phyloP scores from a whole-genome alignment of 2,797 vertebrate genomes.

The Enoplosus armatus region DNA sequence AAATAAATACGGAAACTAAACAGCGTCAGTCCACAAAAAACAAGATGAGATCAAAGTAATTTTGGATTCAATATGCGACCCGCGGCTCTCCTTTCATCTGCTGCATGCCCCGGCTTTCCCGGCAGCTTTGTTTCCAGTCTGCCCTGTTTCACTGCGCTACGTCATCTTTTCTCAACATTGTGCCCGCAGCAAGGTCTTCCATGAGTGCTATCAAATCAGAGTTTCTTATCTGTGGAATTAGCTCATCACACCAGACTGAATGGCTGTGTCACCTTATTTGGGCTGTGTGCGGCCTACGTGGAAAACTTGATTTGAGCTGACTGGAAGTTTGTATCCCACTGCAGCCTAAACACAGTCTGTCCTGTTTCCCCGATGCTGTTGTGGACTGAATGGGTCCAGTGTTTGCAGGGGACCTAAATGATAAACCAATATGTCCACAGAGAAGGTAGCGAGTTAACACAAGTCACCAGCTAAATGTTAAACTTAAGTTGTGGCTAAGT shows the following conservation, averaged over 20 bases:
- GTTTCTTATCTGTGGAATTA: constrained; percentile 44
- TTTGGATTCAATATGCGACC: constrained; percentile 12
- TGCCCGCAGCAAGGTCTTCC: constrained; percentile 31
- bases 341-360: constrained; percentile 60
- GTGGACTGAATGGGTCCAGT: constrained; percentile 48
- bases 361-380: constrained; percentile 45
- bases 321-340: constrained; percentile 55
- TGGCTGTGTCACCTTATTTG: constrained; percentile 52
- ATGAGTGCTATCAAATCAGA: constrained; percentile 1
- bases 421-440: constrained; percentile 24
- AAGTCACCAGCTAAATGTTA: not conserved
- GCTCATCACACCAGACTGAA: constrained; percentile 40
- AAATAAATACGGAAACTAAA: constrained; percentile 26
- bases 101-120: not conserved
- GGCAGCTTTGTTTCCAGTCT: constrained; percentile 25
- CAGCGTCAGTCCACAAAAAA: constrained; percentile 22
- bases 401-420: constrained; percentile 6
- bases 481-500: not conserved
- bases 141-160: not conserved
- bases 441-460: not conserved
- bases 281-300: constrained; percentile 31
- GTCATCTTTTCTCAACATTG: constrained; percentile 9
- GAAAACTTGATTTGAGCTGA: constrained; percentile 56
- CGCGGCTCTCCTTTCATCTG: constrained; percentile 21
- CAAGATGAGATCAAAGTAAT: constrained; percentile 41